Evolutionary conservation across 2,113 vertebrate genomes (phyloP), one percentile per base, ranked within the genome.

Genomic region (Bufo bufo): DNA sequence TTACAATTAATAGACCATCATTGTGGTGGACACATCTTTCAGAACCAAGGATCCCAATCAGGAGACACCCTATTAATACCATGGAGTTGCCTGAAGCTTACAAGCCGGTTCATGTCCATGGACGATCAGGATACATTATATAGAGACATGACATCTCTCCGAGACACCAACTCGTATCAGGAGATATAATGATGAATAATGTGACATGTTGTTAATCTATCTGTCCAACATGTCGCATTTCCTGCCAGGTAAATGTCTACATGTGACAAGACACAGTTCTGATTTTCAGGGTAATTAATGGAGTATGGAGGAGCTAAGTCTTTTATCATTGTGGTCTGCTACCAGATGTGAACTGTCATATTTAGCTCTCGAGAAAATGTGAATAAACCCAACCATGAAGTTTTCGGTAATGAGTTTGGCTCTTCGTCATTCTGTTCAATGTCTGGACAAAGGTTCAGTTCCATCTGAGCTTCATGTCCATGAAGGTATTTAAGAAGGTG

Each of bases 241-340:
- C 43, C 54, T 3, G 56, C 56, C 23, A 80, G 56, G 23, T 59
- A 80, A n/a, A 58, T 9, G 14, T 14, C 54, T 80, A 8, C 23
- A 43, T 16, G 56, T 33, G 54, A 16, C 54, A 33, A 45, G 77
- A 58, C 77, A 12, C 12, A 2, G 6, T 54, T 56, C 77, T n/a
- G 13, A 56, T 43, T 59, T 43, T 58, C 52, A 14, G 52, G 4
- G n/a, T 58, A 79, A 79, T 79, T 56, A 79, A 14, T 58, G 16
- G 52, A 56, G 4, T 56, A 16, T 71, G 47, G 33, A 19, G 17
- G 13, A 59, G 47, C 23, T 45, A 10, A 74, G 69, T 85, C 69
- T 59, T 85, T 84, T 56, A 71, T 69, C 61, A 84, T 13, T 69
- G 63, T 84, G 16, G 9, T 16, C 69, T 17, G 83, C 10, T 58